Evolutionary conservation across 2,888 invertebrate genomes (phyloP).

Genomic region (Xanthostigma xanthostigma): DNA sequence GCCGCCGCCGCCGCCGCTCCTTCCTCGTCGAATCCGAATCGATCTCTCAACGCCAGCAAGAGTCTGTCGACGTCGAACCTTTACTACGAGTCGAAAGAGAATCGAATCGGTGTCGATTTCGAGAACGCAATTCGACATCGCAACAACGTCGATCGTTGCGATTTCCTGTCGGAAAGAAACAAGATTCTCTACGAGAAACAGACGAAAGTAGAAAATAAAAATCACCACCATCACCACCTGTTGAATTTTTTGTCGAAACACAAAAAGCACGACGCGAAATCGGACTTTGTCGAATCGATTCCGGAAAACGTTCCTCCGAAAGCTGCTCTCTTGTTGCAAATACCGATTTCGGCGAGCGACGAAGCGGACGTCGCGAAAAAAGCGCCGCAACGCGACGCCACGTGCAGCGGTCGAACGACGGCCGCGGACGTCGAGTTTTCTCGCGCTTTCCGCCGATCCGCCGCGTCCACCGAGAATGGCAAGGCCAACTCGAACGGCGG

Average conservation of each 20-base stretch:
- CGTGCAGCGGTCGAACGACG: constrained; percentile 28
- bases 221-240: constrained; percentile 1
- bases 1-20: too few relatives aligned
- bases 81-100: constrained; percentile 9
- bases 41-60: constrained; percentile 16
- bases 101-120: background rate
- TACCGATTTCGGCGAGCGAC: constrained; percentile 28
- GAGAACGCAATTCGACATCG: background rate
- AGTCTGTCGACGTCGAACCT: constrained; percentile 20
- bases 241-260: constrained; percentile 15
- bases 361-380: constrained; percentile 20
- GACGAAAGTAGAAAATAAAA: background rate
- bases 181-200: background rate
- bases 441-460: constrained; percentile 17
- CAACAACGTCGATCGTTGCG: background rate
- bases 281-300: constrained; percentile 17
- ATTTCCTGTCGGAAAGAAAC: background rate
- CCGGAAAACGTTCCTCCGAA: constrained; percentile 43
- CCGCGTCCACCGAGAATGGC: constrained; percentile 12
- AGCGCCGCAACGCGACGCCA: constrained; percentile 30
- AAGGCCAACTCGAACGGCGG: constrained; percentile 11
- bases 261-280: constrained; percentile 15
- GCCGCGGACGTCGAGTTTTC: constrained; percentile 12
- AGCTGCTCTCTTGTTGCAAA: constrained; percentile 44
- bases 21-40: background rate